Percentiles rank a stretch among this genome's conserved stretches.
phyloP scores from a whole-genome alignment of 2,113 vertebrate genomes.

The Capricornis sumatraensis region DNA sequence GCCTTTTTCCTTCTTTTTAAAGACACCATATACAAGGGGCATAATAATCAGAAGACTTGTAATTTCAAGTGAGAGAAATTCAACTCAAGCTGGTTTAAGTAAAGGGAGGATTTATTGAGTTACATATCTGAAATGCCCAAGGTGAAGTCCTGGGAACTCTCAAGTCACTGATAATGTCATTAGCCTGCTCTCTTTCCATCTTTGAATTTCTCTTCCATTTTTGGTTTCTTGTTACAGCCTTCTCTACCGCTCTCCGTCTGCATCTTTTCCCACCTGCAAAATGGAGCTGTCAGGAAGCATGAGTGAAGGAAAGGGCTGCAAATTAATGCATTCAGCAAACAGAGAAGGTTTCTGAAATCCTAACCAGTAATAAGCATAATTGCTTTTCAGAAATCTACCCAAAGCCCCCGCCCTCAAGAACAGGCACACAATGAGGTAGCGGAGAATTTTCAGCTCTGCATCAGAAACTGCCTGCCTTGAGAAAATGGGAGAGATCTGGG shows the following conservation, averaged over 20 bases:
- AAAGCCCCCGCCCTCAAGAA: conserved; percentile 34
- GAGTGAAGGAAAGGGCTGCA: conserved; percentile 56
- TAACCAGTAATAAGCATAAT: conserved; percentile 75
- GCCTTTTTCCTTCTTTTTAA: background rate
- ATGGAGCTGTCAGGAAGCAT: conserved; percentile 59
- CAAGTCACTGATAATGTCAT: background rate
- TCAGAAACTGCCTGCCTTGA: background rate
- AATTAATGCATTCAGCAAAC: conserved; percentile 59
- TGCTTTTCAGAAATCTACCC: conserved; percentile 54
- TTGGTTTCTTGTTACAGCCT: background rate
- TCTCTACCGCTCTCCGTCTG: background rate
- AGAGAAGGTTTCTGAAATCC: conserved; percentile 68
- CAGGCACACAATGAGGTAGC: background rate
- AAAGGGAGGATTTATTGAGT: background rate
- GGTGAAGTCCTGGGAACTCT: background rate
- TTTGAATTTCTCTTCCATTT: background rate
- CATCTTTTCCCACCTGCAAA: conserved; percentile 53
- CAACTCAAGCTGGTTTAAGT: background rate
- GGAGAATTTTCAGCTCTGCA: conserved; percentile 14
- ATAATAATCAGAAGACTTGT: background rate
- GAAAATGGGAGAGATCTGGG: background rate
- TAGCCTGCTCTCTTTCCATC: background rate
- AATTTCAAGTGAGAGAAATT: background rate
- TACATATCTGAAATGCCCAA: background rate
- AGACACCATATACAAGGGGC: background rate